These are phyloP conservation scores for Eupristina koningsbergeri DNA, from an alignment of 1,140 invertebrate species.

Conservation along the genomic window DNA sequence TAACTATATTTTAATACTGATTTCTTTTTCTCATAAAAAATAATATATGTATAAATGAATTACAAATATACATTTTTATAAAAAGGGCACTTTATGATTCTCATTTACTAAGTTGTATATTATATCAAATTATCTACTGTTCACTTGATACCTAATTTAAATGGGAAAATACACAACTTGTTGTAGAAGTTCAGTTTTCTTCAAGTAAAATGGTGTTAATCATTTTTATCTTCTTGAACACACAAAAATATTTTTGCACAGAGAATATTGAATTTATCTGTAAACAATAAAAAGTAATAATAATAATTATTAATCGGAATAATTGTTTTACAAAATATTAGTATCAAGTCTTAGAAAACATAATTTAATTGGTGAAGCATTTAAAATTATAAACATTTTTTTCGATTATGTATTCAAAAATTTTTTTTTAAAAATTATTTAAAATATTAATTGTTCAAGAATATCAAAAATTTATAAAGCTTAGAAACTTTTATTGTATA, in stretches of 20 bases:
- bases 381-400: background rate
- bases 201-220: conserved; percentile 46
- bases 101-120: background rate
- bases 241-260: conserved; percentile 85
- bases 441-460: too few species aligned
- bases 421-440: too few species aligned
- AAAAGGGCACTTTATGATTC: conserved; percentile 32
- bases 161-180: background rate
- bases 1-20: background rate
- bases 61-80: background rate
- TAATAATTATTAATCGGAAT: too few species aligned
- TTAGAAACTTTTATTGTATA: too few species aligned
- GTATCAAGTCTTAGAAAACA: too few species aligned
- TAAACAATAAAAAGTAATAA: too few species aligned
- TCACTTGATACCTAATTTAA: background rate
- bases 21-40: too few species aligned
- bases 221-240: conserved; percentile 77
- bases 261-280: conserved; percentile 78
- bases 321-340: too few species aligned
- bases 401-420: background rate
- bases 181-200: background rate
- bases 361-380: too few species aligned
- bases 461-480: too few species aligned
- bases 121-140: background rate
- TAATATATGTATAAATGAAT: background rate